Evolutionary conservation across 2,113 vertebrate genomes (phyloP).

Genomic region (Agapornis roseicollis): DNA sequence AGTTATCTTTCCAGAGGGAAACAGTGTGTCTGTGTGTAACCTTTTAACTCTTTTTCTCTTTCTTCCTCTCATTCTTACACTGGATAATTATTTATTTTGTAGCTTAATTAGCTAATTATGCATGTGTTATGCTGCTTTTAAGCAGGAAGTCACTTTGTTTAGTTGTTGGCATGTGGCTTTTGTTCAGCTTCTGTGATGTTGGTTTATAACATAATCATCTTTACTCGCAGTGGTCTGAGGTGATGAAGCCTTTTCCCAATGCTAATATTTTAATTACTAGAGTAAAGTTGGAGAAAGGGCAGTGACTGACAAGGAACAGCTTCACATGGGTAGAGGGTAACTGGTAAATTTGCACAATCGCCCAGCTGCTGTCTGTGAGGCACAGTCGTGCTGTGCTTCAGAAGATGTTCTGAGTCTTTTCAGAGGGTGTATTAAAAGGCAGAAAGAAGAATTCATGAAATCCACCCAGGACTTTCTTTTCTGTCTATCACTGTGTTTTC

Average conservation of each 20-base stretch:
- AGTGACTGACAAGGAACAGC: neutral
- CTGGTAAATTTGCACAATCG: neutral
- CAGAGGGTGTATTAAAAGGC: neutral
- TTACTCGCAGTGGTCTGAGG: constrained; percentile 5
- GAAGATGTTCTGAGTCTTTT: neutral
- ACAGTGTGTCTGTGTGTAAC: constrained; percentile 1
- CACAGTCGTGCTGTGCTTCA: neutral
- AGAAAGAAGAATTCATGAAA: neutral
- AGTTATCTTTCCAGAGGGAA: constrained; percentile 33
- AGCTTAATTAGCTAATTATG: constrained; percentile 72
- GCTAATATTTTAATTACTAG: constrained; percentile 44
- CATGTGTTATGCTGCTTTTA: constrained; percentile 53
- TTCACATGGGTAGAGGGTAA: neutral
- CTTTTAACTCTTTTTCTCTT: constrained; percentile 40
- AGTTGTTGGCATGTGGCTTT: constrained; percentile 45
- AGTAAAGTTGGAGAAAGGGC: neutral
- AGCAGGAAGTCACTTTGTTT: constrained; percentile 62
- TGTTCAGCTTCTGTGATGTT: constrained; percentile 36
- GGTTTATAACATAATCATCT: constrained; percentile 45
- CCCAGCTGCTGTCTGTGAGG: neutral
- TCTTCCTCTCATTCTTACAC: constrained; percentile 23
- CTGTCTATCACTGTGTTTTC: neutral
- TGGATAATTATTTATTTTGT: constrained; percentile 72
- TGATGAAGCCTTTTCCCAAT: neutral
- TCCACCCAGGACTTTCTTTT: neutral